Base-by-base conservation (phyloP, 2,113 vertebrate species). In the Heteronetta atricapilla region DNA sequence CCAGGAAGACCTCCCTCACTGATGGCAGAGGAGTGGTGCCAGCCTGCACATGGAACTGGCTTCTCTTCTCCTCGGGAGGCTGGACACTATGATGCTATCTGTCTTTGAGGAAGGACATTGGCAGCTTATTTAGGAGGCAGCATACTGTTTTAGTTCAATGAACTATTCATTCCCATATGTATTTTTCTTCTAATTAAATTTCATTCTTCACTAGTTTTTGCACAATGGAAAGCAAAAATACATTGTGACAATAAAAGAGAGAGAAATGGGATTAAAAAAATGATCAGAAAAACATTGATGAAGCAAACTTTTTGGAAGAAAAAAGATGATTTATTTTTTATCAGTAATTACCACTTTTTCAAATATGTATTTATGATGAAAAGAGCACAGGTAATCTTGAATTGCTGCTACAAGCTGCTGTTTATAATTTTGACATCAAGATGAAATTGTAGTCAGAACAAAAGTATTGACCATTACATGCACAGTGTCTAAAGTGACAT, bases 391-490 rank as follows among this genome's bases (percentile, higher is more conserved):
- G 34, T 25, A n/a, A 5, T 88, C 59, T 70, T 44, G 44, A 96
- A 85, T 48, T 66, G 23, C 38, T 55, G 12, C 69, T 80, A 67
- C 40, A 80, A 93, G 55, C 58, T 77, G 36, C 31, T 84, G 73
- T 82, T 46, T 0, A 0, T 75, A 60, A 19, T 68, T 89, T 86
- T 75, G 68, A 53, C 34, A 38, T 74, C 9, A 60, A 48, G 26
- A 52, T 84, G 52, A 84, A 86, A 72, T 60, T 48, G 3, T 22
- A 76, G 10, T 70, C 31, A 63, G 72, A 46, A 50, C 44, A 70
- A 78, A 81, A 22, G 6, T 89, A 53, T 58, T 91, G 84, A 76
- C 13, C 33, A 11, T 95, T 88, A 75, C 44, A 52, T 29, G 21
- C 28, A 28, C 8, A 22, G 6, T 66, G 31, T 63, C 20, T 80